Evolutionary conservation across 2,113 vertebrate genomes (phyloP).

Genomic region (Petromus typicus): DNA sequence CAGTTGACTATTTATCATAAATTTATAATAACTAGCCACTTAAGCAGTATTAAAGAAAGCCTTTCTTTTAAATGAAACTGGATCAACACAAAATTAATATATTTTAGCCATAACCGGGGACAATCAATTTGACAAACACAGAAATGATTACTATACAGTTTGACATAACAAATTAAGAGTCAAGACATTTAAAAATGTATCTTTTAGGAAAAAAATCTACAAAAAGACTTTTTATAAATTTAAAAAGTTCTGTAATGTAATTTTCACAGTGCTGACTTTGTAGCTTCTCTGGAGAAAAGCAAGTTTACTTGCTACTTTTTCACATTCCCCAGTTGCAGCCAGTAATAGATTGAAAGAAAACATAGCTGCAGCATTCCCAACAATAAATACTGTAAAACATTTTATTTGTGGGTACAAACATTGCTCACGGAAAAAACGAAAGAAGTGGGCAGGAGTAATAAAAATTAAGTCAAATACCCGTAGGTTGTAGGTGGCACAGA

Average conservation of each 20-base stretch:
- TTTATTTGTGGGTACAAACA: constrained; percentile 8
- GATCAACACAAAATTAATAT: not conserved
- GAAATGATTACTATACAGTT: not conserved
- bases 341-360: not conserved
- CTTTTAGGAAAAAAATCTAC: constrained; percentile 4
- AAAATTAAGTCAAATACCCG: not conserved
- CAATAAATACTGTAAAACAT: not conserved
- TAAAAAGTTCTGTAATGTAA: not conserved
- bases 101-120: not conserved
- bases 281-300: not conserved
- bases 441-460: not conserved
- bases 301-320: not conserved
- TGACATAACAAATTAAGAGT: not conserved
- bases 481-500: not conserved
- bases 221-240: not conserved
- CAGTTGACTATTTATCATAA: not conserved
- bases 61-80: constrained; percentile 4
- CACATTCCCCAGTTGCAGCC: not conserved
- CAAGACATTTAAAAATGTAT: not conserved
- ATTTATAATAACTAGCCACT: constrained; percentile 22
- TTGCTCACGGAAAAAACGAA: not conserved
- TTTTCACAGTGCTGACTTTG: not conserved
- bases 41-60: not conserved
- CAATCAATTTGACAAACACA: not conserved
- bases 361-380: not conserved